Conservation (phyloP, 2,113 vertebrate species). For the Salvelinus fontinalis region DNA sequence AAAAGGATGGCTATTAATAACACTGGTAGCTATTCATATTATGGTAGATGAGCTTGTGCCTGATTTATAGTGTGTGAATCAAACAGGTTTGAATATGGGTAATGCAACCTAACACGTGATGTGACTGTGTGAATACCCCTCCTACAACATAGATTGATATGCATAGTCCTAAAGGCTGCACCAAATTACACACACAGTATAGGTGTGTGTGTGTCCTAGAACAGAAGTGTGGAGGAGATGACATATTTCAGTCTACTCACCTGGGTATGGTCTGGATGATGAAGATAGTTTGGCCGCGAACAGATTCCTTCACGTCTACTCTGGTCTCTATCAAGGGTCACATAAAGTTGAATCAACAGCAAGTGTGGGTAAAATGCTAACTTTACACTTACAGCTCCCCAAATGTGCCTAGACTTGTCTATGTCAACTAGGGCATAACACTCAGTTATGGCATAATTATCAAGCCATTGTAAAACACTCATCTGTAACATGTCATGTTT, state of each 20-base stretch:
- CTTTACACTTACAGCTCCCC: too few species aligned
- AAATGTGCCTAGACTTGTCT: too few species aligned
- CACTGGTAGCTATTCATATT: not conserved
- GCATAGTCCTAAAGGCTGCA: too few species aligned
- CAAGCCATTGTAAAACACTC: too few species aligned
- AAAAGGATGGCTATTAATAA: not conserved
- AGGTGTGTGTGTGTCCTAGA: not conserved
- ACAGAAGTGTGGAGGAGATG: not conserved
- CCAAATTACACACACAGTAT: too few species aligned
- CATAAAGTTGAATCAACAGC: not conserved
- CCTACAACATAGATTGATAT: not conserved
- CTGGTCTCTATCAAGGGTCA: slow-evolving; percentile 83
- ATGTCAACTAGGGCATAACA: too few species aligned
- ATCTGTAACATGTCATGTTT: too few species aligned
- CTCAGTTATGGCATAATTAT: too few species aligned
- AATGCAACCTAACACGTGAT: not conserved
- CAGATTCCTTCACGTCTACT: slow-evolving; percentile 97
- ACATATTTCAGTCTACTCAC: slow-evolving; percentile 62
- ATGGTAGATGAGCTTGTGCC: not conserved
- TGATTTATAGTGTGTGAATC: not conserved
- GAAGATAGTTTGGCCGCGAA: slow-evolving; percentile 96
- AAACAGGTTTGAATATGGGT: not conserved
- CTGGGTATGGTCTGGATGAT: slow-evolving; percentile 98
- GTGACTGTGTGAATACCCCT: not conserved
- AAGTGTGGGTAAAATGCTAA: not conserved